These are phyloP conservation scores for Philantomba maxwellii DNA, from an alignment of 2,113 vertebrate species.

Conservation along the genomic window DNA sequence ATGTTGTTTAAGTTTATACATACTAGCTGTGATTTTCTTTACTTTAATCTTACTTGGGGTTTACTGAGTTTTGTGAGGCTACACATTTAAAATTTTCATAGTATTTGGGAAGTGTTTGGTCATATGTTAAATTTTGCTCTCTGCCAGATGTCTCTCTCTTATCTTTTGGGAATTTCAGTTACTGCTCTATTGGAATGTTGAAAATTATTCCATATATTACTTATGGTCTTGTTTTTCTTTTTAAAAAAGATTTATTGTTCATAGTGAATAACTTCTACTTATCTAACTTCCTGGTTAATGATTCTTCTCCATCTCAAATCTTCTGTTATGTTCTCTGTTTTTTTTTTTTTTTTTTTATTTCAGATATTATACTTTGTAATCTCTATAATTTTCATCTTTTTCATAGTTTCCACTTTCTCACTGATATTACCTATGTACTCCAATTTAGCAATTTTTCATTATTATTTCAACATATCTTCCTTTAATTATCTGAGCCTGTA, in stretches of 20 bases:
- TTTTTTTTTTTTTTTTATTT: background rate
- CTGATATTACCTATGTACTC: background rate
- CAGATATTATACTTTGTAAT: background rate
- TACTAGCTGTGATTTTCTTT: background rate
- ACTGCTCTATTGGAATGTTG: background rate
- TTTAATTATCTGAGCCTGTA: background rate
- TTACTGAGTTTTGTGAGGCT: background rate
- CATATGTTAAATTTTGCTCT: background rate
- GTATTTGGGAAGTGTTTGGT: background rate
- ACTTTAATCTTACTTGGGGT: background rate
- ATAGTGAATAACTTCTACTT: background rate
- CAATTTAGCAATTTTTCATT: background rate
- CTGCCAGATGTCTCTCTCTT: background rate
- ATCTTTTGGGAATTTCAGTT: background rate
- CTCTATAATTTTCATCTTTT: background rate
- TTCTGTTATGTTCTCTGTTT: background rate
- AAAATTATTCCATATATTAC: background rate
- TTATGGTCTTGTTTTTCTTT: background rate
- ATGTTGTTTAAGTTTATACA: background rate
- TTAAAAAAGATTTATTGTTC: background rate
- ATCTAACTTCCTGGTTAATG: background rate
- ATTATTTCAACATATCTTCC: background rate
- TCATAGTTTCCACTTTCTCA: background rate
- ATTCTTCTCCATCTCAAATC: background rate
- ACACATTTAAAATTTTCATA: background rate